A percentile compares a stretch with the other conserved stretches of the same genome.
Evolutionary conservation across 2,888 invertebrate species (phyloP).

Genomic region (Euspilapteryx auroguttella): DNA sequence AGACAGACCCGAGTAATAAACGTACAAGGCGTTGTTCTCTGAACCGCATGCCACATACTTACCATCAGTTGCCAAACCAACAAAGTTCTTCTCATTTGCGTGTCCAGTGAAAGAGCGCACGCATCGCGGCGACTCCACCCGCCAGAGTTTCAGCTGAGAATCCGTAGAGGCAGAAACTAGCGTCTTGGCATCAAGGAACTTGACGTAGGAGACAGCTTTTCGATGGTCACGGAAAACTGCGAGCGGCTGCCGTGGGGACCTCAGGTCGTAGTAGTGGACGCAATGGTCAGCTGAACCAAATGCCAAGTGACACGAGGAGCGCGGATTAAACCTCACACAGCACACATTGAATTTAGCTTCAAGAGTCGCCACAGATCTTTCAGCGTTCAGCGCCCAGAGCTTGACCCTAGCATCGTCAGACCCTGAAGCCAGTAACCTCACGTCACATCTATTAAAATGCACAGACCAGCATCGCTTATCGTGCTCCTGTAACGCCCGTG

Average conservation of each 20-base stretch:
- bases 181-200: slow-evolving; percentile 82
- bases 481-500: slow-evolving; percentile 79
- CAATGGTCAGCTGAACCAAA: slow-evolving; percentile 97
- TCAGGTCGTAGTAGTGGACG: slow-evolving; percentile 93
- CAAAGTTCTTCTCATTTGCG: slow-evolving; percentile 94
- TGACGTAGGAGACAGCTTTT: slow-evolving; percentile 93
- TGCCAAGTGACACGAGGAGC: slow-evolving; percentile 82
- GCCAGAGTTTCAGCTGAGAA: slow-evolving; percentile 90
- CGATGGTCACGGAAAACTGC: slow-evolving; percentile 86
- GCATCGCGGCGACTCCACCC: slow-evolving; percentile 76
- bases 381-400: slow-evolving; percentile 87
- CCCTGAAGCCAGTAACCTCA: slow-evolving; percentile 86
- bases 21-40: slow-evolving; percentile 90
- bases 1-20: slow-evolving; percentile 88
- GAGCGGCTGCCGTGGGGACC: slow-evolving; percentile 79
- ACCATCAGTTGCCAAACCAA: slow-evolving; percentile 89
- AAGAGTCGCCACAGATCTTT: slow-evolving; percentile 78
- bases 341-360: slow-evolving; percentile 95
- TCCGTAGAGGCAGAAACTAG: slow-evolving; percentile 93
- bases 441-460: slow-evolving; percentile 91
- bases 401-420: slow-evolving; percentile 93
- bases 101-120: slow-evolving; percentile 88
- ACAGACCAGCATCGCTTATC: slow-evolving; percentile 96
- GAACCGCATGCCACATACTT: slow-evolving; percentile 94
- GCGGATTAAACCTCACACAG: slow-evolving; percentile 75